Conservation (phyloP, 2,888 invertebrate genomes). For the Scaptomyza flava region DNA sequence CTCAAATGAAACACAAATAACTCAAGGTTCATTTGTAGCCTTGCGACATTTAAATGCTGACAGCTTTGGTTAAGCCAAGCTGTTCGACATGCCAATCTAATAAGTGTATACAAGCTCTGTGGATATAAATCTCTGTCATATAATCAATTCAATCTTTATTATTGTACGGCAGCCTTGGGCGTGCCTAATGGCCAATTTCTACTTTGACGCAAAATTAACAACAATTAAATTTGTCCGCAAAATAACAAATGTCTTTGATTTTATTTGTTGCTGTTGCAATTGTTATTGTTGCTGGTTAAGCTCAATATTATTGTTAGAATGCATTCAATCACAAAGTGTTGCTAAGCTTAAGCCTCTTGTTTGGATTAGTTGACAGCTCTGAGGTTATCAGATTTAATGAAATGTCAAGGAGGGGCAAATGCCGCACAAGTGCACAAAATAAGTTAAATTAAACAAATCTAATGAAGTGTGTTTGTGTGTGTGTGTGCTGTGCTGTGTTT, state of each 20-base stretch:
- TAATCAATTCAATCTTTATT: conserved; percentile 10
- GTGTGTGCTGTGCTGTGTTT: conserved; percentile 22
- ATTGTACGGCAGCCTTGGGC: background rate
- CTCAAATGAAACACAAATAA: background rate
- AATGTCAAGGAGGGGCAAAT: conserved; percentile 19
- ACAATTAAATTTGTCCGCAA: conserved; percentile 29
- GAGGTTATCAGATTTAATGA: conserved; percentile 59
- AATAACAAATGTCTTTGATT: conserved; percentile 12
- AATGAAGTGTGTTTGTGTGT: conserved; percentile 65
- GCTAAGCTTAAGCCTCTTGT: conserved; percentile 31
- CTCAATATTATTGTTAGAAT: conserved; percentile 29
- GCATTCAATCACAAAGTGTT: conserved; percentile 25
- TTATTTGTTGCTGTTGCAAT: conserved; percentile 8
- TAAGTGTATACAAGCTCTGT: background rate
- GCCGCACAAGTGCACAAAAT: conserved; percentile 54
- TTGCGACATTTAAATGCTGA: background rate
- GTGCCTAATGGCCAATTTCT: background rate
- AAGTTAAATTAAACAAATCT: conserved; percentile 78
- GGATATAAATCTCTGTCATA: background rate
- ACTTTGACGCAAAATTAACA: conserved; percentile 16
- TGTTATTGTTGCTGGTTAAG: conserved; percentile 5
- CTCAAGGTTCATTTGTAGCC: background rate
- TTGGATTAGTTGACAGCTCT: conserved; percentile 24
- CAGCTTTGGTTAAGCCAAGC: conserved; percentile 14
- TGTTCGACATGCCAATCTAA: conserved; percentile 13